Evolutionary conservation across 2,113 vertebrate species (phyloP), one percentile per base, ranked within the genome.

Genomic region (Dunckerocampus dactyliophorus): DNA sequence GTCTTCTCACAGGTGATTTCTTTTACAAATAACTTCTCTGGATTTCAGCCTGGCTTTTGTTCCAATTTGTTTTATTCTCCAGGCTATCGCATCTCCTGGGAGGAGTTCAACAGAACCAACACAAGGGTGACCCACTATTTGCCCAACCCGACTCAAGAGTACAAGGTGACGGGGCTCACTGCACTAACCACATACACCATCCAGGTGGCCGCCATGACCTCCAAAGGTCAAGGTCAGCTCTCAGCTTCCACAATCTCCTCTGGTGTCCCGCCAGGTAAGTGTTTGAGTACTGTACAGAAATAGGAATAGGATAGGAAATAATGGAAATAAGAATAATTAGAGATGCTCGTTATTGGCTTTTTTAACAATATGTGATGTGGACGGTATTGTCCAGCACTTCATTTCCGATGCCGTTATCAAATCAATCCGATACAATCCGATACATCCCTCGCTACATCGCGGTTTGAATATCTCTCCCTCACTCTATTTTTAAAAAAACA

Each of bases 51-150:
- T 14, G 39, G 24, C 31, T 19, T 10, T 48, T n/a, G 28, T 7
- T 31, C 28, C 12, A 10, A 2, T 42, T 43, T 63, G 76, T 74
- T 43, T 67, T 20, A 22, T 45, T 15, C 70, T 63, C 15, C 84
- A 99, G 97, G 97, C 3, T 99, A 97, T 80, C 92, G 95, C 10
- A 98, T 99, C 86, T 99, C 97, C n/a, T 98, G 95, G 96, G 97
- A 99, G 71, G 95, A 98, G 70, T 98, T 95, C 71, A 98, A 98
- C 88, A 92, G 95, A 63, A 98, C 97, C 76, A 98, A 98, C 85
- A 99, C 95, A 0, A 90, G 96, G 0, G 96, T 98, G 59, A 99
- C 96, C 0, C 96, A 97, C 75, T 98, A 98, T 82, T 89, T 98
- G 53, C 95, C 96, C 74, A 99, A 98, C 0, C 82, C 94, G 54